Evolutionary conservation across 2,113 vertebrate species (phyloP), one percentile per base, ranked within the genome.

Genomic region (Gallinago undulata): DNA sequence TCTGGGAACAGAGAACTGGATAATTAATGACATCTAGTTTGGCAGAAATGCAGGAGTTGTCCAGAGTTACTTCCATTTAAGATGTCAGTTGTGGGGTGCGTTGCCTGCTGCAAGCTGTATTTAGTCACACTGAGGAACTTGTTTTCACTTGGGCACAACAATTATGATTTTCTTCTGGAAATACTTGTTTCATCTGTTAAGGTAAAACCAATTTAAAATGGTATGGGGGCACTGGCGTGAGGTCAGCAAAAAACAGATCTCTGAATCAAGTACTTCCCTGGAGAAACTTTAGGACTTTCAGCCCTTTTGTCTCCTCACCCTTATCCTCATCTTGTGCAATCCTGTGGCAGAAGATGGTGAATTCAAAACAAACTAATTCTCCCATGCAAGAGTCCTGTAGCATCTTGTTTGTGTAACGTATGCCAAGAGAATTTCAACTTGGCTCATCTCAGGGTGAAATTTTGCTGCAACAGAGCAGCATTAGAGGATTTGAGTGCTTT

Each of bases 311-410:
- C 70, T 92, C 10, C 25, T 82, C 35, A 83, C 51, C 68, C 59
- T 16, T 77, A 90, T 48, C 28, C 21, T 17, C 48, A 48, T 87
- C 50, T 85, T 91, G 74, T 87, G 91, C 81, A 94, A 95, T 94
- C 21, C 45, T 43, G 18, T 73, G 77, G 45, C 74, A 95, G 84
- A 78, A 93, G 75, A 59, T 21, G 31, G 6, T 28, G 48, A 84
- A 62, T 72, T 82, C n/a, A 59, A 88, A 90, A 72, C 85, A 93
- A 78, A 66, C 31, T 13, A 66, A 57, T 50, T 82, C 53, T 73
- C 37, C 53, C 19, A 6, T 75, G 66, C n/a, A 30, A 27, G 70
- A 68, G 62, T 84, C 73, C 35, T 76, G 66, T 73, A 76, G 59
- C 53, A 69, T 87, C 92, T 84, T 92, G 75, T 60, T 93, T 81